Percentiles rank a stretch among this genome's conserved stretches.
Evolutionary conservation across 2,113 vertebrate genomes (phyloP).

Genomic region (Strigops habroptila): DNA sequence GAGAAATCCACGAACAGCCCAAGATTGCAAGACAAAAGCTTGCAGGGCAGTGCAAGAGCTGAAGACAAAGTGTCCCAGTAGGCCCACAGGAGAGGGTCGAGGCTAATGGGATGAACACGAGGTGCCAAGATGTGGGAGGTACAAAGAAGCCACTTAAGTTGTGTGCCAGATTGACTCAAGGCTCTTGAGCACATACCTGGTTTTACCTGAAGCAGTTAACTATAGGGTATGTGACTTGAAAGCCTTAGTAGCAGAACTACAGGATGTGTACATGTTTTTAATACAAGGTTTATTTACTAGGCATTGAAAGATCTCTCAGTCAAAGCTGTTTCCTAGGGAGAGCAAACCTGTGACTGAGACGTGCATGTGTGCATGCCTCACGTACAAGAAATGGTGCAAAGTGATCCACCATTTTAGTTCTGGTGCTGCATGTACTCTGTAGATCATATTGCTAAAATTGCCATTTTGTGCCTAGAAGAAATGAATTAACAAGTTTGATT

Average conservation of each 20-base stretch:
- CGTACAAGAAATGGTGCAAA: background rate
- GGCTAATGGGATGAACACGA: background rate
- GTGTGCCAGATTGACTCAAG: background rate
- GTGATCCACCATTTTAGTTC: background rate
- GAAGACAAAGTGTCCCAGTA: background rate
- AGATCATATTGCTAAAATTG: background rate
- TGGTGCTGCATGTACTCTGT: background rate
- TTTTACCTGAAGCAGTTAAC: background rate
- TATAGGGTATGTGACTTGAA: background rate
- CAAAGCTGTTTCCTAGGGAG: background rate
- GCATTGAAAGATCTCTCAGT: background rate
- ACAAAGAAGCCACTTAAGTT: background rate
- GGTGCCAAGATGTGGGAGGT: background rate
- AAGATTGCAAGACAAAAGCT: background rate
- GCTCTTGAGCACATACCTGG: background rate
- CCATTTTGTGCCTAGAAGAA: background rate
- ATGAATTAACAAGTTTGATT: conserved; percentile 1
- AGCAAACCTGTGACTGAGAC: background rate
- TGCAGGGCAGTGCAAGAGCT: background rate
- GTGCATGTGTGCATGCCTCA: background rate
- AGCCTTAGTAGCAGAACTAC: background rate
- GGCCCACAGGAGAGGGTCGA: background rate
- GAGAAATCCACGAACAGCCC: background rate
- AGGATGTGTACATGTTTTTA: background rate
- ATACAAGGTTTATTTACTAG: background rate